A percentile compares a stretch with the other conserved stretches of the same genome.
These are phyloP conservation scores for Ligdia adustata DNA, from an alignment of 2,888 invertebrate genomes.

Conservation along the genomic window DNA sequence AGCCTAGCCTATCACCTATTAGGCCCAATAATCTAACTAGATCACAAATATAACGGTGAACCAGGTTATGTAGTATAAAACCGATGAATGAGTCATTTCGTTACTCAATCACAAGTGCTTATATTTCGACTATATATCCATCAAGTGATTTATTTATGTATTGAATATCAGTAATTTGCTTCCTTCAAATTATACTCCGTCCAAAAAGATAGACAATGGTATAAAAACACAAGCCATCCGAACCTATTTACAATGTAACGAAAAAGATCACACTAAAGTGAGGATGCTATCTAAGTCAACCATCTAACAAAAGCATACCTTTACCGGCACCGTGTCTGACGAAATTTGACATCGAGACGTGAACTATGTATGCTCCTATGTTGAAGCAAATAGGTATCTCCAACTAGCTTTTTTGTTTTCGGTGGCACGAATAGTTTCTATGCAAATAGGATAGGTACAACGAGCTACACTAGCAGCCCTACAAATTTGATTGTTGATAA, in stretches of 20 bases:
- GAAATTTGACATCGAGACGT: slow-evolving; percentile 40
- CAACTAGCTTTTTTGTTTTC: slow-evolving; percentile 45
- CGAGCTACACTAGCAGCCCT: slow-evolving; percentile 53
- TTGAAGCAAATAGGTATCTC: slow-evolving; percentile 41
- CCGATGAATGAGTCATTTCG: slow-evolving; percentile 28
- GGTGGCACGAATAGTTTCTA: slow-evolving; percentile 47
- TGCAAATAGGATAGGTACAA: slow-evolving; percentile 61
- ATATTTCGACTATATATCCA: too few species aligned
- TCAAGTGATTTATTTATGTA: too few species aligned
- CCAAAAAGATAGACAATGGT: too few species aligned
- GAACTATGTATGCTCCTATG: slow-evolving; percentile 39
- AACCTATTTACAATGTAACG: slow-evolving; percentile 55
- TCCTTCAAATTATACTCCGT: too few species aligned
- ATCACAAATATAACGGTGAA: slow-evolving; percentile 61
- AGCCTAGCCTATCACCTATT: slow-evolving; percentile 73
- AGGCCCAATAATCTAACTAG: slow-evolving; percentile 61
- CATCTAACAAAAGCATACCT: slow-evolving; percentile 16
- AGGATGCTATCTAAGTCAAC: slow-evolving; percentile 57
- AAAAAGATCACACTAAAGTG: slow-evolving; percentile 49
- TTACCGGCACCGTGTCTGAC: slow-evolving; percentile 38
- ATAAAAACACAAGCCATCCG: too few species aligned
- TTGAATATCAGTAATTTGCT: too few species aligned
- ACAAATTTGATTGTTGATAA: slow-evolving; percentile 74
- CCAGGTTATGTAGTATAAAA: slow-evolving; percentile 42
- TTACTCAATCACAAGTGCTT: too few species aligned